Conservation (phyloP, 2,888 invertebrate species). For the Lymantria dispar region DNA sequence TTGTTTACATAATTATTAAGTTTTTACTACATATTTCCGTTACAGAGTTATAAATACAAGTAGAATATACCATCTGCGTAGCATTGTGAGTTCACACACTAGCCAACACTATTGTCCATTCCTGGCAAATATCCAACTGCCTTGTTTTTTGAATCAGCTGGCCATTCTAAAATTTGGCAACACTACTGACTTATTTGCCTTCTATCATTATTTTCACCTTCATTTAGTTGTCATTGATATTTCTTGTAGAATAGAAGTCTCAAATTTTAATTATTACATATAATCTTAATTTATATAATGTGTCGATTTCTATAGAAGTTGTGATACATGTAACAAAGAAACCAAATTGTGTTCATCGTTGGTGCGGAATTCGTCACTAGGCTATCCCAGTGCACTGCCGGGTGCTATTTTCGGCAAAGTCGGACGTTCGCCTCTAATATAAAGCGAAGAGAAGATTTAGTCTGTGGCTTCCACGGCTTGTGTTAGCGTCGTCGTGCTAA, state of each 20-base stretch:
- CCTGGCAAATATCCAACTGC: constrained; percentile 65
- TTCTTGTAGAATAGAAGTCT: constrained; percentile 36
- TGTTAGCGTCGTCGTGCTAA: constrained; percentile 58
- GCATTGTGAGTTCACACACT: constrained; percentile 17
- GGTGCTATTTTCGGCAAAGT: constrained; percentile 75
- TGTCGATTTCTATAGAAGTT: no score
- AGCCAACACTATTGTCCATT: constrained; percentile 10
- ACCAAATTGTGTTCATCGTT: constrained; percentile 29
- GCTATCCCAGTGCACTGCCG: constrained; percentile 74
- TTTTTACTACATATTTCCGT: no score
- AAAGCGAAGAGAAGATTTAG: constrained; percentile 62
- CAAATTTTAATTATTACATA: neutral
- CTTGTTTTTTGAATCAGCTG: constrained; percentile 55
- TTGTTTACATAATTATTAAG: no score
- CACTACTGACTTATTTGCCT: constrained; percentile 44
- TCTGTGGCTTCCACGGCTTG: constrained; percentile 60
- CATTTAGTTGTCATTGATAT: constrained; percentile 48
- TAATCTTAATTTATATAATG: neutral
- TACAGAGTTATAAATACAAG: no score
- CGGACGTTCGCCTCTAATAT: constrained; percentile 71
- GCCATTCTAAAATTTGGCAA: constrained; percentile 67
- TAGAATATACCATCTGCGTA: no score
- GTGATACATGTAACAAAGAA: constrained; percentile 53
- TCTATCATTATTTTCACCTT: constrained; percentile 69
- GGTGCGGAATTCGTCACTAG: constrained; percentile 67